These are phyloP conservation scores for Drosophila athabasca DNA, from an alignment of 1,140 invertebrate genomes.

Conservation along the genomic window DNA sequence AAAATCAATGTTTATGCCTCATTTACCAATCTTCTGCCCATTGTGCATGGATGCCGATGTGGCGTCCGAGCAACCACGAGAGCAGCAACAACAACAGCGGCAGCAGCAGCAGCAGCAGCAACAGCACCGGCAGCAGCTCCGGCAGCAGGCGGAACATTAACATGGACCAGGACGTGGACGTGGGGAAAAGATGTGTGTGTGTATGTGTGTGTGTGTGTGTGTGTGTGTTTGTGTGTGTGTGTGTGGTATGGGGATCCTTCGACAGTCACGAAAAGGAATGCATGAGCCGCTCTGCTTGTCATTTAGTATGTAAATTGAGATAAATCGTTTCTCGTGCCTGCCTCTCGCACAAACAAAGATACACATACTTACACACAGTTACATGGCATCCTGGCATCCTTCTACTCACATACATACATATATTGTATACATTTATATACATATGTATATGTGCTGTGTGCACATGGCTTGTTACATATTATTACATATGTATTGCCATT, in stretches of 20 bases:
- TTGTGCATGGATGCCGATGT: slow-evolving; percentile 37
- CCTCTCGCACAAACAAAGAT: slow-evolving; percentile 47
- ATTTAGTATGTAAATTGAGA: slow-evolving; percentile 82
- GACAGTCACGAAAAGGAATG: slow-evolving; percentile 60
- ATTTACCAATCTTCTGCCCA: slow-evolving; percentile 65
- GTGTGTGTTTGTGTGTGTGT: slow-evolving; percentile 12
- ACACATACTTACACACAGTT: slow-evolving; percentile 12
- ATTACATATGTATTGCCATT: slow-evolving; percentile 52
- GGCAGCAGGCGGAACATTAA: slow-evolving; percentile 11
- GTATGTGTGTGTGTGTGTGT: slow-evolving; percentile 12
- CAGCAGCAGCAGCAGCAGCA: not conserved
- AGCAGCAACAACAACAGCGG: slow-evolving; percentile 26
- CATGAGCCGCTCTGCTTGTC: slow-evolving; percentile 74
- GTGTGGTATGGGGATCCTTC: slow-evolving; percentile 36
- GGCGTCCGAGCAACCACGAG: slow-evolving; percentile 15
- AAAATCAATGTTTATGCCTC: slow-evolving; percentile 72
- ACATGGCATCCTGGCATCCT: slow-evolving; percentile 20
- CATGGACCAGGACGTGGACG: slow-evolving; percentile 34
- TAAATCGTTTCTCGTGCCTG: slow-evolving; percentile 80
- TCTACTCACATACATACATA: slow-evolving; percentile 48
- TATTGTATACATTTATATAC: slow-evolving; percentile 21
- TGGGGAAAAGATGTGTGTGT: not conserved
- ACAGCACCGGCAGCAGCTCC: too few relatives aligned
- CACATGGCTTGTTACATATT: slow-evolving; percentile 29
- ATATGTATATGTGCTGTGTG: slow-evolving; percentile 27